Percentiles rank a stretch among this genome's conserved stretches.
Conservation (phyloP, 2,888 invertebrate species). For the Seira ritae region DNA sequence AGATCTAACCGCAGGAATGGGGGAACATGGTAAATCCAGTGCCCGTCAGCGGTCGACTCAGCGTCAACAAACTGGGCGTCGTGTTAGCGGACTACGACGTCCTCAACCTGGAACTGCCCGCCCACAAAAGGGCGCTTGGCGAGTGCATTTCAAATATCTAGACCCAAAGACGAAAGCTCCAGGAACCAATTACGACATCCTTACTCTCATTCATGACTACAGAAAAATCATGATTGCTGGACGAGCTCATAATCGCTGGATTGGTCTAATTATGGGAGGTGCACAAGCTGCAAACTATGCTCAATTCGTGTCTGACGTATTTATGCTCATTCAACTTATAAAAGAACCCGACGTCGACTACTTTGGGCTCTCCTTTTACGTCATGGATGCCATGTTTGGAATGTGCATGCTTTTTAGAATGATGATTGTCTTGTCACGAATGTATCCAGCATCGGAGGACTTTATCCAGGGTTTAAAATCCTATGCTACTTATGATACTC, state of each 20-base stretch:
- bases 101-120: constrained; percentile 7
- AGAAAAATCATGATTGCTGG: constrained; percentile 53
- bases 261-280: constrained; percentile 61
- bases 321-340: constrained; percentile 61
- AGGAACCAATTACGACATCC: constrained; percentile 61
- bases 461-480: constrained; percentile 56
- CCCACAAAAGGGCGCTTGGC: constrained; percentile 14
- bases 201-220: constrained; percentile 52
- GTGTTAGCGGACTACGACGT: constrained; percentile 41
- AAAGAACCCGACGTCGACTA: constrained; percentile 64
- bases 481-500: constrained; percentile 59
- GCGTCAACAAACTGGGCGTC: constrained; percentile 18
- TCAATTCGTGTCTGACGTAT: constrained; percentile 64
- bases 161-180: constrained; percentile 49
- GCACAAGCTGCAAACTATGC: constrained; percentile 58
- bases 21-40: background rate
- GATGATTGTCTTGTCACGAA: constrained; percentile 62
- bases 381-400: constrained; percentile 65
- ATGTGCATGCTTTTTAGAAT: constrained; percentile 68
- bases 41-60: background rate
- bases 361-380: constrained; percentile 62
- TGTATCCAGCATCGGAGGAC: constrained; percentile 56
- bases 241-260: constrained; percentile 53
- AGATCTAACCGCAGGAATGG: constrained; percentile 43
- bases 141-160: constrained; percentile 34